These are phyloP conservation scores for Saturnia pavonia DNA, from an alignment of 2,888 invertebrate species.

Conservation along the genomic window DNA sequence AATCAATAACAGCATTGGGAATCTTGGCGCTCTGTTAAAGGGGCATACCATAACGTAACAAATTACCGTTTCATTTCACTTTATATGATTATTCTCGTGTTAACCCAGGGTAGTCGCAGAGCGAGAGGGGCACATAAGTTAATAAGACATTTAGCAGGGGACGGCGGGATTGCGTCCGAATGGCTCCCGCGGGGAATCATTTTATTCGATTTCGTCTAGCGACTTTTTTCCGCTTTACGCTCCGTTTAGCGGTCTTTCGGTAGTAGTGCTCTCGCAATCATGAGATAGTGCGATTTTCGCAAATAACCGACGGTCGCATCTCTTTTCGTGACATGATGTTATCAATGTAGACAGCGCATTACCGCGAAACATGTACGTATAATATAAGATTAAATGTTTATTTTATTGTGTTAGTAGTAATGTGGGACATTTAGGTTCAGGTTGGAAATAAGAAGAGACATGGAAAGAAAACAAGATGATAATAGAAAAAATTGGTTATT, in stretches of 20 bases:
- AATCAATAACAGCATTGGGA: conserved; percentile 65
- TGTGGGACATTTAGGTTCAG: conserved; percentile 38
- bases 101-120: conserved; percentile 52
- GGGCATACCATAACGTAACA: conserved; percentile 71
- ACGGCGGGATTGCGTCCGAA: conserved; percentile 84
- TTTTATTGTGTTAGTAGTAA: conserved; percentile 47
- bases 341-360: conserved; percentile 54
- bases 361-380: conserved; percentile 50
- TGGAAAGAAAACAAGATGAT: neutral
- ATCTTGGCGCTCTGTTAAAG: conserved; percentile 67
- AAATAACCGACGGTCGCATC: conserved; percentile 51
- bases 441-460: neutral
- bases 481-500: neutral
- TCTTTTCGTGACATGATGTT: conserved; percentile 55
- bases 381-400: conserved; percentile 44
- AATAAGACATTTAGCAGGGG: conserved; percentile 82
- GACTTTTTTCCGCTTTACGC: conserved; percentile 79
- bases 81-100: conserved; percentile 81
- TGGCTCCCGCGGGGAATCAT: conserved; percentile 88
- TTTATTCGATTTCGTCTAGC: conserved; percentile 86
- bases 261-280: conserved; percentile 62
- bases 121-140: conserved; percentile 73
- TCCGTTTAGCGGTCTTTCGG: conserved; percentile 75
- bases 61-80: conserved; percentile 83
- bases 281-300: conserved; percentile 49